Evolutionary conservation across 2,797 vertebrate genomes (phyloP), one percentile per base, ranked within the genome.

Genomic region (Steatocranus sp.): DNA sequence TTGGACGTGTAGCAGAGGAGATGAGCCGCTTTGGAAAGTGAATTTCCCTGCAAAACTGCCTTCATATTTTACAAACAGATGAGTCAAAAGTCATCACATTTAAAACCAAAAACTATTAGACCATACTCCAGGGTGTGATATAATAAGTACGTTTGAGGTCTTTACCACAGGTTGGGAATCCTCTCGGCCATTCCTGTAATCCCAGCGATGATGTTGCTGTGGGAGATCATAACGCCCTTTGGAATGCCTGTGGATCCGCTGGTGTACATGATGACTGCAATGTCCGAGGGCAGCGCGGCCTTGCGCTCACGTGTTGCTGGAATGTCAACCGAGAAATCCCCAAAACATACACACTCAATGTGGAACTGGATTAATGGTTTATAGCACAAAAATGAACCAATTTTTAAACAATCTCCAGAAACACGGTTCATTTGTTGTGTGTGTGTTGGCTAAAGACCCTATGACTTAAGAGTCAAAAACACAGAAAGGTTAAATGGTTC

Each of bases 201-300:
- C 34, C 97, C 96, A 43, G 98, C 97, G 34, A 99, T 96, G 56
- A 99, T 94, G 93, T 99, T 99, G 89, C 96, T 96, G 20, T 99
- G 98, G 43, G 98, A 98, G 93, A 99, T 98, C 97, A 99, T 97
- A 87, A 99, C 98, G 9, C 98, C 98, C 91, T 99, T 99, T 3
- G 98, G 98, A 30, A 97, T 54, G 49, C 98, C 98, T 0, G 98
- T 99, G 85, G 98, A 99, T 3, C 98, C 98, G 25, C 98, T 99
- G 43, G 98, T 99, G 88, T 99, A 99, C 98, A 99, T 99, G 94
- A 99, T 98, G 80, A 99, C 98, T 0, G 98, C 98, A 0, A 98
- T 96, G 88, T 99, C 98, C 0, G 95, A 96, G 10, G 98, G 94
- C 75, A 92, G 50, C 0, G 98, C 97, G 82, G 87, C 94, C 53